phyloP scores from a whole-genome alignment of 2,113 vertebrate species.

The Anoura caudifer region DNA sequence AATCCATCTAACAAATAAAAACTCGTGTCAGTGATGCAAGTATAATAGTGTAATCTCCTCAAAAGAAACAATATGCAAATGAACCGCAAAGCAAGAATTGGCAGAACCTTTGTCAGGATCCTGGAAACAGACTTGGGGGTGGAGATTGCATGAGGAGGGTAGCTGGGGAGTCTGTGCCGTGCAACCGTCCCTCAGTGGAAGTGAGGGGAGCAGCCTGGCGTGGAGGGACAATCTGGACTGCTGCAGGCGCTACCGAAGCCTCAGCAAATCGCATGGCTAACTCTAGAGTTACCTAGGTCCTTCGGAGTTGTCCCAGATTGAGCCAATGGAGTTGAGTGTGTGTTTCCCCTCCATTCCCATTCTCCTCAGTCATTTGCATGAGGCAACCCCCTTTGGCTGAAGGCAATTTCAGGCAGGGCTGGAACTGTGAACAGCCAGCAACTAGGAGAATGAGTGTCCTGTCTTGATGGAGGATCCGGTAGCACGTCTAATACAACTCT shows the following conservation, averaged over 20 bases:
- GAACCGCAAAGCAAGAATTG: not conserved
- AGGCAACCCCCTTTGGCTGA: not conserved
- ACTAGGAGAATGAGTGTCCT: not conserved
- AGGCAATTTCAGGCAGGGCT: not conserved
- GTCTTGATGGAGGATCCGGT: not conserved
- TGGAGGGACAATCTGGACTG: not conserved
- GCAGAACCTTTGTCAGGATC: not conserved
- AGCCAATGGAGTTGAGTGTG: not conserved
- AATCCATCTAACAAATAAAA: slow-evolving; percentile 49
- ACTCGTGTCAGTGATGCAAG: not conserved
- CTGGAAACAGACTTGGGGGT: not conserved
- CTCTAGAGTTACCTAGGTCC: not conserved
- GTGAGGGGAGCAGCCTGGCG: not conserved
- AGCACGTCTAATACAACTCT: not conserved
- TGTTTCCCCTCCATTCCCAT: no score
- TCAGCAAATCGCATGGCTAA: no score
- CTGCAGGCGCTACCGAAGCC: not conserved
- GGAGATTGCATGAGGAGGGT: not conserved
- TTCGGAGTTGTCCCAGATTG: not conserved
- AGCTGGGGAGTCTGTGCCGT: rapidly evolving
- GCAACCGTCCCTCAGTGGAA: not conserved
- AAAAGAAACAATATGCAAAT: slow-evolving; percentile 15
- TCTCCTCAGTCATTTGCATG: not conserved
- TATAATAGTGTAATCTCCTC: not conserved
- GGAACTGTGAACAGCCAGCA: not conserved